phyloP scores from a whole-genome alignment of 2,113 vertebrate species.

The Sinocyclocheilus rhinocerous region DNA sequence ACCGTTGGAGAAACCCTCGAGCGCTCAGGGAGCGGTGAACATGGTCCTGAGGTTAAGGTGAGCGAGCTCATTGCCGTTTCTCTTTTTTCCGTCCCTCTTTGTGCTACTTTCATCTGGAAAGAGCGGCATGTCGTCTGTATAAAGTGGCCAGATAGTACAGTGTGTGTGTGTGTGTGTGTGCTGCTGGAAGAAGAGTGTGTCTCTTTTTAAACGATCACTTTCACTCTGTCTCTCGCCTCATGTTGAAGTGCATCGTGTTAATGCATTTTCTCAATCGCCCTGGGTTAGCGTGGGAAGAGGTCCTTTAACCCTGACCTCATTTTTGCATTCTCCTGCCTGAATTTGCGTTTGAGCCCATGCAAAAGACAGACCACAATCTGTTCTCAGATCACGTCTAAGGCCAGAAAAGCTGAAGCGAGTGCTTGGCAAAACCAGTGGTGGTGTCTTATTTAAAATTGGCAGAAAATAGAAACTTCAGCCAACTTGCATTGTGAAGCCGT shows the following conservation, averaged over 20 bases:
- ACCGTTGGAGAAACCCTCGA: conserved; percentile 77
- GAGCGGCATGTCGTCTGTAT: conserved; percentile 14
- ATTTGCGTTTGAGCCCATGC: not conserved
- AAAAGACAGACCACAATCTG: conserved; percentile 14
- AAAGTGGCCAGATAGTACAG: conserved; percentile 15
- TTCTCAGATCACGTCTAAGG: conserved; percentile 32
- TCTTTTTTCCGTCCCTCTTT: conserved; percentile 51
- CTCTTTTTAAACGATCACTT: conserved; percentile 34
- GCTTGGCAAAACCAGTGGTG: not conserved
- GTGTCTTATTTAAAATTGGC: not conserved
- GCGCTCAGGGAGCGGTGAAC: conserved; percentile 85
- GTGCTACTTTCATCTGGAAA: conserved; percentile 27
- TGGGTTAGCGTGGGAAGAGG: not conserved
- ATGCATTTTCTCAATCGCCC: conserved; percentile 4
- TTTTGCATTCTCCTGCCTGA: not conserved
- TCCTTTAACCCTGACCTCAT: not conserved
- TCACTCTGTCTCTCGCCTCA: conserved; percentile 10
- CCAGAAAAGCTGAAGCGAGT: not conserved
- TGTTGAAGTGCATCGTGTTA: not conserved
- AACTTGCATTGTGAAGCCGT: not conserved
- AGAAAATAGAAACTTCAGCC: not conserved
- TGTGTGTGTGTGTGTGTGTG: not conserved
- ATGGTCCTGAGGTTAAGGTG: conserved; percentile 97
- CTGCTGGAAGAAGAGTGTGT: not conserved
- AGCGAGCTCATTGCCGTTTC: conserved; percentile 66